Base-by-base conservation (phyloP, 2,797 vertebrate genomes). In the Ciconia nigra region DNA sequence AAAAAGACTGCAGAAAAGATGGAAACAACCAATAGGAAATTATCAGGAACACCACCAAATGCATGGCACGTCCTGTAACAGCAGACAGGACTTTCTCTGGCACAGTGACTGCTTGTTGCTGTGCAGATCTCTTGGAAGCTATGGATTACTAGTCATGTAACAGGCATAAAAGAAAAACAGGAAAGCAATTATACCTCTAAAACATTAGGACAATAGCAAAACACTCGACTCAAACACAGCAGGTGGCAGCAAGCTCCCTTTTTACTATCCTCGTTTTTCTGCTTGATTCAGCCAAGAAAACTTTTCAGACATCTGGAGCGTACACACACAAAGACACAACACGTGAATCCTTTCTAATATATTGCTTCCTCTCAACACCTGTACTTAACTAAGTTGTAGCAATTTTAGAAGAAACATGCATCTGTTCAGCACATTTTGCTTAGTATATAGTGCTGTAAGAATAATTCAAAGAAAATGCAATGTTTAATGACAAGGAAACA, bases 191-290 rank as follows among this genome's bases (percentile, higher is more conserved):
- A 33, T 15, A 81, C 16, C 37, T 86, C 44, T 55, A 51, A 72
- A 92, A 51, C 35, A 46, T 24, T 31, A 73, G 26, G 59, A 84
- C 70, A 96, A 85, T 16, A 54, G 52, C 80, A 92, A 81, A 92
- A 80, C 70, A 33, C 73, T 87, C 17, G 29, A 49, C 20, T 77
- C 26, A 52, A 97, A 95, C 95, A 95, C 91, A 96, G 95, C 83
- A 97, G 96, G 89, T 96, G 91, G 95, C 94, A 96, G 93, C 79
- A 95, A 87, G 82, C 54, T 95, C 85, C 70, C 35, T 93, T 89
- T 86, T 71, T 61, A 62, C 52, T n/a, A 18, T 37, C 11, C 42
- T 77, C 4, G 1, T 19, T 88, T 70, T 86, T 86, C 42, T 59
- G 11, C 55, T 78, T 0, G 0, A 33, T 78, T 95, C 44, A 65